phyloP scores from a whole-genome alignment of 2,113 vertebrate species.

The Megaleporinus macrocephalus region DNA sequence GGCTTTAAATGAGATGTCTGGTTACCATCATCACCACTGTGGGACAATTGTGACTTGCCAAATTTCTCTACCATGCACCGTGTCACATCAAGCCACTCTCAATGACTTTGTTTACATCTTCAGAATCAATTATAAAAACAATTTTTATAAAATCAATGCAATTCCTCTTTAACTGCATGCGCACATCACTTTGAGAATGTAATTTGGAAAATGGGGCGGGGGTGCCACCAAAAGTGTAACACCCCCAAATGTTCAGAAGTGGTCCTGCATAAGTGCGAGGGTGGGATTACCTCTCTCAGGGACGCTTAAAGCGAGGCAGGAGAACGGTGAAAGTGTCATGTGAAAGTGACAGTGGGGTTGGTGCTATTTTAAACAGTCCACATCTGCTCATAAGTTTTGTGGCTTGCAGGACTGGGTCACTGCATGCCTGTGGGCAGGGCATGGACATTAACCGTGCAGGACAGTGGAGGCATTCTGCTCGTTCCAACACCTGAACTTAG shows the following conservation, averaged over 20 bases:
- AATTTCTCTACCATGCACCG: too few relatives aligned
- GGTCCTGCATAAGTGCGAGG: neutral
- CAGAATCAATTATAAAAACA: too few relatives aligned
- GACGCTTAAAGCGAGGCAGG: neutral
- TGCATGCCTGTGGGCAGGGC: slow-evolving; percentile 60
- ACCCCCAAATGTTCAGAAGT: neutral
- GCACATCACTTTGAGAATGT: neutral
- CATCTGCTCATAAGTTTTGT: slow-evolving; percentile 41
- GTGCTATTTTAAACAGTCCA: slow-evolving; percentile 40
- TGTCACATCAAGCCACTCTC: too few relatives aligned
- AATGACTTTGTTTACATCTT: too few relatives aligned
- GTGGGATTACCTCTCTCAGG: neutral
- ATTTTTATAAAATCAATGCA: too few relatives aligned
- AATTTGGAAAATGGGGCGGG: neutral
- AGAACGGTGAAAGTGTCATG: slow-evolving; percentile 2
- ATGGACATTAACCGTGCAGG: slow-evolving; percentile 52
- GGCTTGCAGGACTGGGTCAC: slow-evolving; percentile 45
- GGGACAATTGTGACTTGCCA: too few relatives aligned
- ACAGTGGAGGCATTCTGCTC: slow-evolving; percentile 58
- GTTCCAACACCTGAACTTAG: slow-evolving; percentile 67
- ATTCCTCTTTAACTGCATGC: too few relatives aligned
- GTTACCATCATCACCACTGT: too few relatives aligned
- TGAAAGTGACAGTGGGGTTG: slow-evolving; percentile 23
- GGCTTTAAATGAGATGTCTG: too few relatives aligned
- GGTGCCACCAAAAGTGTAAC: neutral